These are phyloP conservation scores for Babylonia areolata DNA, from an alignment of 1,140 invertebrate species.

Conservation along the genomic window DNA sequence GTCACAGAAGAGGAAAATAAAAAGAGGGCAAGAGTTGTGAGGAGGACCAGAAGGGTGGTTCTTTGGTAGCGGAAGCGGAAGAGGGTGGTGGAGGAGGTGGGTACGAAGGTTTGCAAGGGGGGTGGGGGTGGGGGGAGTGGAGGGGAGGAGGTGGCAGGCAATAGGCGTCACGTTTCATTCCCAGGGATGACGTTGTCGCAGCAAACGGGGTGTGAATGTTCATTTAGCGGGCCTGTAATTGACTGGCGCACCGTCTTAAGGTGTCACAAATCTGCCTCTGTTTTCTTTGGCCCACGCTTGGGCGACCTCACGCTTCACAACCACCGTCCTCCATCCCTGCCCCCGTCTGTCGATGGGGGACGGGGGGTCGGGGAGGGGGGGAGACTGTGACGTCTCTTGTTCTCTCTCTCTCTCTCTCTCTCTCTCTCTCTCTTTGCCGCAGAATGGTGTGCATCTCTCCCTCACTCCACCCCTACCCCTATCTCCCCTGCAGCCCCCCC, in stretches of 20 bases:
- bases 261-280: slow-evolving; percentile 30
- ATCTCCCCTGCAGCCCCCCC: background rate
- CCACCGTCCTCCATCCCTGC: background rate
- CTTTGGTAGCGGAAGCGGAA: no score
- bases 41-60: no score
- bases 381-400: slow-evolving; percentile 17
- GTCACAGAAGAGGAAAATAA: no score
- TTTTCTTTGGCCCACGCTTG: slow-evolving; percentile 26
- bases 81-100: no score
- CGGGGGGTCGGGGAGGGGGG: no score
- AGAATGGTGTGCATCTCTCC: no score
- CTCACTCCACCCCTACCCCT: no score
- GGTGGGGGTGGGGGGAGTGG: no score
- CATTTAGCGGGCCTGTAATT: slow-evolving; percentile 17
- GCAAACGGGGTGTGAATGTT: slow-evolving; percentile 29
- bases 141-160: no score
- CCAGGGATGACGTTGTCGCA: background rate
- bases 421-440: no score
- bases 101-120: no score
- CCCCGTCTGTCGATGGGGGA: slow-evolving; percentile 23
- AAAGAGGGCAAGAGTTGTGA: no score
- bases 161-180: background rate
- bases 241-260: slow-evolving; percentile 26
- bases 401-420: background rate
- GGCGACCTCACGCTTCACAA: background rate